Percentiles rank a stretch among this genome's conserved stretches.
phyloP scores from a whole-genome alignment of 2,888 invertebrate genomes.

The Taphrorychus bicolor region DNA sequence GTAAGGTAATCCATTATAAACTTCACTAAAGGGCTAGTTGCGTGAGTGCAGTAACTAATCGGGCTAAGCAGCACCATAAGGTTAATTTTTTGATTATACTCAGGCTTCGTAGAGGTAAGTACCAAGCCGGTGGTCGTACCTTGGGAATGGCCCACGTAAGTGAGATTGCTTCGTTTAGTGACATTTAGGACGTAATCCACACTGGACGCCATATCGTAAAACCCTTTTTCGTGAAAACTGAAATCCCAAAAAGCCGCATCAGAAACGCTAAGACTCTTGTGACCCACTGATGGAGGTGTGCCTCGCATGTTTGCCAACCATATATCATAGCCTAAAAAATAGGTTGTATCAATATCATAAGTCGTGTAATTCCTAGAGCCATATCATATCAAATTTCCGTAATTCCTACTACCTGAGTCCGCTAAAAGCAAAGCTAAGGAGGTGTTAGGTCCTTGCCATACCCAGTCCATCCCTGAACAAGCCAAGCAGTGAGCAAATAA shows the following conservation, averaged over 20 bases:
- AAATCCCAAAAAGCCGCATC: slow-evolving; percentile 43
- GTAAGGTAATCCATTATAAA: background rate
- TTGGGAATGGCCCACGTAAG: slow-evolving; percentile 80
- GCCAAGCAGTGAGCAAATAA: slow-evolving; percentile 44
- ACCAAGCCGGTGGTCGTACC: slow-evolving; percentile 73
- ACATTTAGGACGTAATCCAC: slow-evolving; percentile 69
- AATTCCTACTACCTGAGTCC: slow-evolving; percentile 47
- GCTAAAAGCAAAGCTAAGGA: slow-evolving; percentile 45
- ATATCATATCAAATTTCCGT: too few relatives aligned
- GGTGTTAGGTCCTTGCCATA: slow-evolving; percentile 43
- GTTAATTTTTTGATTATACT: slow-evolving; percentile 69
- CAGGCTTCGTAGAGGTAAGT: slow-evolving; percentile 66
- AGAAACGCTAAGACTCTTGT: slow-evolving; percentile 50
- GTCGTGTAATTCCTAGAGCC: too few relatives aligned
- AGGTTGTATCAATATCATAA: too few relatives aligned
- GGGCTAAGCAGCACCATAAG: slow-evolving; percentile 72
- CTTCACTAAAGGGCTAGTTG: slow-evolving; percentile 18
- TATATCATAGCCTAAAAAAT: slow-evolving; percentile 43
- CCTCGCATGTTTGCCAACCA: slow-evolving; percentile 63
- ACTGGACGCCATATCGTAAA: slow-evolving; percentile 77
- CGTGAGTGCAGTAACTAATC: slow-evolving; percentile 64
- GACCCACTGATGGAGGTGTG: slow-evolving; percentile 62
- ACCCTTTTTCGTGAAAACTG: slow-evolving; percentile 83
- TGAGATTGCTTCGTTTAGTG: slow-evolving; percentile 66
- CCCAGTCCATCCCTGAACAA: slow-evolving; percentile 43